These are phyloP conservation scores for Clarias gariepinus DNA, from an alignment of 2,113 vertebrate genomes.

Conservation along the genomic window DNA sequence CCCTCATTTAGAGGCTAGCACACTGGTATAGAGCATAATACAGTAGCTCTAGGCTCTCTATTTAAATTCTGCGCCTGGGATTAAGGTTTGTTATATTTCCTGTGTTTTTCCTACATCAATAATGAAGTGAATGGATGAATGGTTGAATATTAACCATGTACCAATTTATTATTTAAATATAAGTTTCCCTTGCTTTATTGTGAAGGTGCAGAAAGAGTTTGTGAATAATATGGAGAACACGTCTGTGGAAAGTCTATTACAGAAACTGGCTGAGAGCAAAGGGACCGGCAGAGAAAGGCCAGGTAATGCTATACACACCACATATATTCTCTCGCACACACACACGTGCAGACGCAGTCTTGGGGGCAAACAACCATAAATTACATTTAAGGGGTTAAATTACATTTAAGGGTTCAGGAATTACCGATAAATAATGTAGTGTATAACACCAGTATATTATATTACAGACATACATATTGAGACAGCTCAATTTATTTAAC, in stretches of 20 bases:
- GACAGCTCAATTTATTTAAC: no score
- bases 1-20: background rate
- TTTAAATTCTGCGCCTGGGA: background rate
- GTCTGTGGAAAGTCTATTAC: slow-evolving; percentile 89
- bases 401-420: background rate
- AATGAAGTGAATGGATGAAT: background rate
- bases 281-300: slow-evolving; percentile 95
- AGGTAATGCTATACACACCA: slow-evolving; percentile 72
- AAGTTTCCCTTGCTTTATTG: slow-evolving; percentile 39
- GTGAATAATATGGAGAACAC: slow-evolving; percentile 94
- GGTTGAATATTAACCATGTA: background rate
- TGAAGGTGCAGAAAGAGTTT: slow-evolving; percentile 91
- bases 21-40: background rate
- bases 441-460: no score
- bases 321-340: background rate
- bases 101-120: background rate
- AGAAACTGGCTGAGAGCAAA: slow-evolving; percentile 93
- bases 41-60: background rate
- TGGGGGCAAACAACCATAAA: no score
- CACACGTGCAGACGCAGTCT: no score
- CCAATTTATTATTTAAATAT: background rate
- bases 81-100: background rate
- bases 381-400: background rate
- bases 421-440: no score
- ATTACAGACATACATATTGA: no score